Base-by-base conservation (phyloP, 2,797 vertebrate genomes). In the Hoplostethus atlanticus region DNA sequence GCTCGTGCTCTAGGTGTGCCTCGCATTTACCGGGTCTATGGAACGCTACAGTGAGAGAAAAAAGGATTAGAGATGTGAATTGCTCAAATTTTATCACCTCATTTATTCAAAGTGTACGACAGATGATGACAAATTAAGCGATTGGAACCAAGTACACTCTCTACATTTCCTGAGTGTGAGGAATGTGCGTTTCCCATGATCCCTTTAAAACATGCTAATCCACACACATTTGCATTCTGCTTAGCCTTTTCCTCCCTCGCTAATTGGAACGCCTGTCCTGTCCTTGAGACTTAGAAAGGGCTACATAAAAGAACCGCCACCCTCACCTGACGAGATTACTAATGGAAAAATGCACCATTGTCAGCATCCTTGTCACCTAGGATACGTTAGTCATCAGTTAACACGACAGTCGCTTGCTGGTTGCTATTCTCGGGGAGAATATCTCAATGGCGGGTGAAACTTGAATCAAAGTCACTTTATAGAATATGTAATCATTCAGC, bases 271-370 rank as follows among this genome's bases (percentile, higher is more conserved):
- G 86, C 88, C 80, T 83, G 77, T 69, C 79, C 84, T 81, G 87
- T 80, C 88, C 89, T 92, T 89, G 89, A 1, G 28, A 92, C 89
- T 92, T 89, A 78, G 88, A 86, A 89, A 90, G 80, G 84, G 91
- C 83, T 85, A 86, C 89, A 86, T 81, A 88, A 71, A 85, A 87
- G 87, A 73, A 86, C 77, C 89, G 87, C 88, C 89, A 87, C 88
- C 89, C 88, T 87, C 88, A 92, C 91, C 89, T 90, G 89, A 92
- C 84, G 78, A 83, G 90, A 90, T 84, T 91, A 81, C 85, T 91
- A 90, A 93, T 86, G 77, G 76, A 84, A 66, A 80, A 64, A 64
- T 36, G 31, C 77, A 63, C 78, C 71, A 61, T 67, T 84, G 87
- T 91, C 87, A 86, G 83, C 84, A 80, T 81, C 82, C 73, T 68